Evolutionary conservation across 92 coral and sea anemone genomes (phyloP).

Genomic region (Palythoa heliodiscus): DNA sequence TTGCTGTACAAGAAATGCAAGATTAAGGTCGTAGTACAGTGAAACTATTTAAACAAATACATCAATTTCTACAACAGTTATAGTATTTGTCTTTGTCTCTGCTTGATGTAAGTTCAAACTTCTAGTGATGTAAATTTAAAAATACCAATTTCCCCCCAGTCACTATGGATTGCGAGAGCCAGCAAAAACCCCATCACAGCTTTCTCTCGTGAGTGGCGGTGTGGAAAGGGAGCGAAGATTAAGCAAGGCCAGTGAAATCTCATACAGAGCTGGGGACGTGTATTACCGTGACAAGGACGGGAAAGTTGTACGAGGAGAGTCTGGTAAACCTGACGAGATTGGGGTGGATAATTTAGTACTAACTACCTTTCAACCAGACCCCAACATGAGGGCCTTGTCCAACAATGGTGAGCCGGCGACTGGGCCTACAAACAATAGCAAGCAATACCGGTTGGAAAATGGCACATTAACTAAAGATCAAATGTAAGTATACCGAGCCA

Average conservation of each 20-base stretch:
- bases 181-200: conserved; percentile 11
- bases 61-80: no score
- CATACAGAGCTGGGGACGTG: conserved; percentile 78
- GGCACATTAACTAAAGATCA: conserved; percentile 20
- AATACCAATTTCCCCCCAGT: background rate
- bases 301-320: conserved; percentile 26
- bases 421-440: background rate
- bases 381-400: conserved; percentile 38
- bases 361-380: conserved; percentile 36
- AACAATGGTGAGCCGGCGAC: background rate
- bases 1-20: no score
- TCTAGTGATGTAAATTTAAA: background rate
- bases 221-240: conserved; percentile 21
- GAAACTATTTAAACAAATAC: no score
- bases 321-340: conserved; percentile 17
- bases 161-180: conserved; percentile 25
- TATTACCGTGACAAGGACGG: conserved; percentile 74
- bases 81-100: background rate
- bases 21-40: no score
- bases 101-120: no score
- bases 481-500: conserved; percentile 15
- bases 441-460: background rate
- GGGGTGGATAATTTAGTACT: conserved; percentile 26
- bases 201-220: background rate
- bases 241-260: conserved; percentile 47